Evolutionary conservation across 2,888 invertebrate species (phyloP), one percentile per base, ranked within the genome.

Genomic region (Biston betularia): DNA sequence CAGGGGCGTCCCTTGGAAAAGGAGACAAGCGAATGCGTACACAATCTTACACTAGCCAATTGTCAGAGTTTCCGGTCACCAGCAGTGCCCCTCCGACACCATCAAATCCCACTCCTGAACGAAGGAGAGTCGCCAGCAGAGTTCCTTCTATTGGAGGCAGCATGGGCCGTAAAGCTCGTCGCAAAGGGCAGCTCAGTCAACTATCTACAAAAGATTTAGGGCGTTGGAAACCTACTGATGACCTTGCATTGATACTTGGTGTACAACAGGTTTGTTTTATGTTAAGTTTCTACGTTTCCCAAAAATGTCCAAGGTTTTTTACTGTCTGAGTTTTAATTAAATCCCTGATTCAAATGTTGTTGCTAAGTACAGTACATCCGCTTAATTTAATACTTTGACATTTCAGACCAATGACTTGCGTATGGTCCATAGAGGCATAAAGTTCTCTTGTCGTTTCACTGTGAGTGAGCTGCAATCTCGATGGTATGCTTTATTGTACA

Each of bases 191-290:
- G 71, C 92, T 96, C 9, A 96, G 95, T 82, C 96, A 96, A 60
- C 89, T 96, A 74, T 95, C 97, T 6, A 96, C 97, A 2, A 97
- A 97, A 90, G 97, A 97, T 89, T 93, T 98, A 53, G 99, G 99
- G 0, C 95, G 98, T 62, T 99, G 99, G 99, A 99, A 99, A 84
- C 98, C 99, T 0, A 97, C 97, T 33, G 99, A 99, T 94, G 99
- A 99, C 93, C 93, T 99, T 38, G 97, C 98, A 0, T 94, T 99
- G 0, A 98, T 99, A 70, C 96, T 98, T 71, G 98, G 98, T 68
- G 98, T 99, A 5, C 97, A 98, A 81, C 99, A 98, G 94, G 96
- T 96, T 72, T 71, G n/a, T 42, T 2, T 45, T 33, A 10, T 50
- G 9, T 24, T 52, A 35, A 24, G 24, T 0, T 9, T 52, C 34